Evolutionary conservation across 2,797 vertebrate genomes (phyloP), one percentile per base, ranked within the genome.

Genomic region (Rhodeus uyekii): DNA sequence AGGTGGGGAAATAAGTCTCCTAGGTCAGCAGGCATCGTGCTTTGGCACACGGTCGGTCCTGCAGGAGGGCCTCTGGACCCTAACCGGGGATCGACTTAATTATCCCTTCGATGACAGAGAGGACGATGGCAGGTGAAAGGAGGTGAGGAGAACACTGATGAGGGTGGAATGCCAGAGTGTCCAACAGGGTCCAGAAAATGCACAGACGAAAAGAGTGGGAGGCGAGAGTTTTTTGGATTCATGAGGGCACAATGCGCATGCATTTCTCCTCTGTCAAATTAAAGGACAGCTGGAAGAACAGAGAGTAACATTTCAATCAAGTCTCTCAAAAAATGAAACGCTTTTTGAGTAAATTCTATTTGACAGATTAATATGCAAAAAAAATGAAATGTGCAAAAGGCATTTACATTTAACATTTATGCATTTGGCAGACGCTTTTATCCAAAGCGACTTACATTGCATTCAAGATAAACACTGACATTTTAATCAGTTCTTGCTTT

Each of bases 91-190:
- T 89, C 86, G 82, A 91, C 93, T 93, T 92, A 94, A 93, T 94
- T 91, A 94, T 92, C 90, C 91, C 89, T 27, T 58, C 39, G 88
- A 89, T 92, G 93, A 93, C 91, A 91, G 91, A 92, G 85, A 82
- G 75, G 50, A 48, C 32, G 80, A 77, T 67, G 27, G 78, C 85
- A 83, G 84, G 71, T 69, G 53, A 55, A 34, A 55, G 34, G 46
- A 87, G 34, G 61, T 58, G 87, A 55, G 44, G 39, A 44, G 22
- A 6, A 85, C 83, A 86, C 72, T 78, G 86, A 89, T 36, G 63
- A 76, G 53, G 64, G 78, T 90, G 90, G 91, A 91, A 92, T 89
- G 88, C 88, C 90, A 87, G 87, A 87, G 76, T 85, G 86, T 80
- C 89, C 53, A 71, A 65, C 48, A 60, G 72, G 69, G 64, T 58